phyloP scores from a whole-genome alignment of 2,113 vertebrate genomes.

The Leptocoma aspasia region DNA sequence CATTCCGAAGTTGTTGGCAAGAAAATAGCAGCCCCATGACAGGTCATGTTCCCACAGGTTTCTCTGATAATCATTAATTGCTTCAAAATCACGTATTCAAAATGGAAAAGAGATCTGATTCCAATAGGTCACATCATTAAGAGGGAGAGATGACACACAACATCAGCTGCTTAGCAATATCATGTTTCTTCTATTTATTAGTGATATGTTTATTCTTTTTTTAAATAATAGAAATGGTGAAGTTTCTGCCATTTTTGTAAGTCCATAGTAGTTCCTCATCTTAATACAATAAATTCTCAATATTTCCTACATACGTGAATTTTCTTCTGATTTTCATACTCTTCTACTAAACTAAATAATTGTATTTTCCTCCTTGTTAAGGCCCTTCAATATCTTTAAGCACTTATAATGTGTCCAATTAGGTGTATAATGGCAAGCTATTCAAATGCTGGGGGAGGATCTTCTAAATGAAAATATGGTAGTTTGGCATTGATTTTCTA shows the following conservation, averaged over 20 bases:
- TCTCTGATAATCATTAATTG: background rate
- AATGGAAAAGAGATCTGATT: background rate
- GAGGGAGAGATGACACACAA: background rate
- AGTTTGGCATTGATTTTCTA: conserved; percentile 35
- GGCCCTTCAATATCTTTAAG: background rate
- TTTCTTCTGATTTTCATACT: background rate
- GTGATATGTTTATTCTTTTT: background rate
- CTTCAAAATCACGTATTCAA: background rate
- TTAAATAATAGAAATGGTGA: background rate
- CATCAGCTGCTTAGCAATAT: background rate
- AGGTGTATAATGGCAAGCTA: background rate
- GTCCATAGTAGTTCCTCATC: background rate
- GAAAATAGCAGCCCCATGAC: background rate
- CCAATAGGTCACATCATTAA: background rate
- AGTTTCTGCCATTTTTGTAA: background rate
- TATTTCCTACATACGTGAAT: background rate
- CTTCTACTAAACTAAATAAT: background rate
- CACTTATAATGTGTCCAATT: background rate
- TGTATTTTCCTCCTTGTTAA: background rate
- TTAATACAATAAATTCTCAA: background rate
- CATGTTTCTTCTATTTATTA: background rate
- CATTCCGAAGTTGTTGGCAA: background rate
- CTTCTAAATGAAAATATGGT: conserved; percentile 7
- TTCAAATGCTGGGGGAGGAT: background rate
- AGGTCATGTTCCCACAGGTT: background rate